A percentile compares a stretch with the other conserved stretches of the same genome.
Conservation (phyloP, 2,797 vertebrate genomes). For the Pipistrellus pygmaeus region DNA sequence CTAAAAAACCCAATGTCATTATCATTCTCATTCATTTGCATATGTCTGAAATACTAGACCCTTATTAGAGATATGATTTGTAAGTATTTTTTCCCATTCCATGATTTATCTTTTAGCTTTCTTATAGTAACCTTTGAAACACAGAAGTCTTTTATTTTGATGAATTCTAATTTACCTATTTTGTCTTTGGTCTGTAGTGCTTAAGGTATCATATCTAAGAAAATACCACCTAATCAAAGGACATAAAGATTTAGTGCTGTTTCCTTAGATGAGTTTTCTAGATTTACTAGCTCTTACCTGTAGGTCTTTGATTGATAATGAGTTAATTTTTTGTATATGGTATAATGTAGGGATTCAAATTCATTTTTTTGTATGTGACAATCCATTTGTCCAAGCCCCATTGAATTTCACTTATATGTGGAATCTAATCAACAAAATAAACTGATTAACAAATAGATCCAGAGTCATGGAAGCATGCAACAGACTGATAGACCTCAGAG, state of each 20-base stretch:
- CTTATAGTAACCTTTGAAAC: not conserved
- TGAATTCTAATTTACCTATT: not conserved
- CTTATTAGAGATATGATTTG: not conserved
- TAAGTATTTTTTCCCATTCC: conserved; percentile 33
- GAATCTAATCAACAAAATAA: no score
- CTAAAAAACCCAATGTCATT: conserved; percentile 3
- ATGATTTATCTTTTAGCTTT: conserved; percentile 22
- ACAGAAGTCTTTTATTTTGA: not conserved
- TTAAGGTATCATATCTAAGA: not conserved
- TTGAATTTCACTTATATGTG: not conserved
- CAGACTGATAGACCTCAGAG: no score
- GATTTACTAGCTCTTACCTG: not conserved
- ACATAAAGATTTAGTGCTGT: not conserved
- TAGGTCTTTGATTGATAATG: not conserved
- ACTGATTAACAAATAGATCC: no score
- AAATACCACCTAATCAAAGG: not conserved
- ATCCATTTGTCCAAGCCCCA: not conserved
- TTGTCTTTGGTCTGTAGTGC: not conserved
- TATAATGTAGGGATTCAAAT: not conserved
- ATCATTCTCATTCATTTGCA: conserved; percentile 45
- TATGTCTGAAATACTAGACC: not conserved
- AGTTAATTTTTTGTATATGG: not conserved
- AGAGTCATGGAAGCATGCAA: no score
- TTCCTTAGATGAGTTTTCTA: not conserved
- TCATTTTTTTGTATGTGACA: not conserved